Base-by-base conservation (phyloP, 2,888 invertebrate genomes). In the Eupelmus urozonus region DNA sequence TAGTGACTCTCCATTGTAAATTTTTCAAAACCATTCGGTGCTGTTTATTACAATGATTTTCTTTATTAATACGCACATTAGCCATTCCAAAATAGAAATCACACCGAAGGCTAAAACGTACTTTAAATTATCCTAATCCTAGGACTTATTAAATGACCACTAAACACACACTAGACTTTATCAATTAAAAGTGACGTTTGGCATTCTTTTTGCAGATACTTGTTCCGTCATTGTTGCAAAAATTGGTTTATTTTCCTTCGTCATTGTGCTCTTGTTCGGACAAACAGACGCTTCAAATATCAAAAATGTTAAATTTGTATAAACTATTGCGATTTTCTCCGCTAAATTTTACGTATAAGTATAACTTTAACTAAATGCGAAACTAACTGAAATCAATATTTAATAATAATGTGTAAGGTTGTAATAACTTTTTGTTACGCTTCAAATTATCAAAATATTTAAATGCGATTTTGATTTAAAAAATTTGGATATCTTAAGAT, bases 71-170 rank as follows among this genome's bases (percentile, higher is more conserved):
- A 51, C 25, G 27, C n/a, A 16, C 29, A 29, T 51, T 65, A 65
- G 25, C 29, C 29, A 65, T 51, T 51, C 25, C 27, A 27, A 51
- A 27, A 65, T 13, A 65, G 9, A 65, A 65, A 51, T 65, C 65
- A 65, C 51, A 51, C 51, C 11, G 23, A n/a, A 65, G 49, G 27
- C 27, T 51, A 65, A 65, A 51, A 65, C n/a, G 16, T 25, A 29
- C 29, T 59, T 59, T 5, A 18, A 65, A 51, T 51, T 29, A 59
- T 59, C 29, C 29, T 59, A 59, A 59, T 29, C 3, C 59, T 59
- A 59, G 59, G 59, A 29, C 40, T 51, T 66, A 18, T 55, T 42
- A 25, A 42, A 59, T 49, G 3, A 45, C 20, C 20, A 59, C 29
- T 29, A 29, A 59, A 60, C n/a, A 42, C 23, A 45, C 3, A 29